Evolutionary conservation across 2,797 vertebrate genomes (phyloP), one percentile per base, ranked within the genome.

Genomic region (Danio jaintianensis): DNA sequence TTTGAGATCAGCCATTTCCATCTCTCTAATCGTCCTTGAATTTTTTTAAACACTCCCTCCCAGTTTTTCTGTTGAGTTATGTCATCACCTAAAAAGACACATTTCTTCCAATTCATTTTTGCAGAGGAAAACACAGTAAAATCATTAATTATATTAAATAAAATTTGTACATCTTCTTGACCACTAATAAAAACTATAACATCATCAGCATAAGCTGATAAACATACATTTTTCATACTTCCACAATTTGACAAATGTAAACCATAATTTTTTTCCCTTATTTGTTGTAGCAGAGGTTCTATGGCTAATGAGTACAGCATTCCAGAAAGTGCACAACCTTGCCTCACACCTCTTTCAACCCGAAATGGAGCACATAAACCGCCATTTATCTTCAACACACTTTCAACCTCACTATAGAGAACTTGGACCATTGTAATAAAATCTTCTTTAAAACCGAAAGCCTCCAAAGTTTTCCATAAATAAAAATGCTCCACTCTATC

Each of bases 41-140:
- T n/a, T n/a, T n/a, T n/a, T 16, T 75, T 72, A 5, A 50, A 18
- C 36, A 81, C 1, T 7, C 61, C 72, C 63, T 75, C 61, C 58
- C 50, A 74, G 48, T 67, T 75, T 12, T 75, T 56, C n/a, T 9
- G 47, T 13, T 52, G 22, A 40, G 42, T 63, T 3, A 42, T 7
- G 6, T 7, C 11, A 59, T 7, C 72, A 5, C 58, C 68, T 6
- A 75, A 53, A 52, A 18, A 68, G 6, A 76, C 61, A 64, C 48
- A 55, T 53, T 55, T 74, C 10, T 5, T 42, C 36, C 79, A 47
- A 11, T 67, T n/a, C n/a, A n/a, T n/a, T n/a, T n/a, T n/a, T n/a
- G n/a, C n/a, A n/a, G n/a, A n/a, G n/a, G n/a, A n/a, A n/a, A n/a
- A n/a, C n/a, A n/a, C n/a, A n/a, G n/a, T n/a, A n/a, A n/a, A n/a